Base-by-base conservation (phyloP, 2,113 vertebrate genomes). In the Forbesichthys agassizii region DNA sequence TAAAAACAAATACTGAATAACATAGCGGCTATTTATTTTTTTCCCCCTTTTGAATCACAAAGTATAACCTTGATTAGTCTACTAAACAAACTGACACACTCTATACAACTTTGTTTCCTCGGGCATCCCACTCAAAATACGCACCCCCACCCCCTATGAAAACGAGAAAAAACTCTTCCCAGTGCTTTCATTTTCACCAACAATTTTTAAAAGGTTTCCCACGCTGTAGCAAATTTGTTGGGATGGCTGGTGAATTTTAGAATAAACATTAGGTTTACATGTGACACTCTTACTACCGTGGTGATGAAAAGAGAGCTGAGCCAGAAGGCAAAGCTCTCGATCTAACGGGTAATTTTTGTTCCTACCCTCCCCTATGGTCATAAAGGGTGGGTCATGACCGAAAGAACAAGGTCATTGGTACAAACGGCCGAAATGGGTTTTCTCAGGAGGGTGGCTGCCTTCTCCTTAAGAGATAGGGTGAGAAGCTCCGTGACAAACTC, bases 61-160 rank as follows among this genome's bases (percentile, higher is more conserved):
- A 42, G 36, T 6, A 42, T 5, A 42, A 42, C 36, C 36, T 42
- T 8, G 36, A 5, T 42, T 42, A 8, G 4, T 7, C 7, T 42
- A 6, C 27, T 27, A 27, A 27, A 27, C 27, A 27, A 27, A 27
- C 27, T 27, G 27, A 27, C 27, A 27, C 27, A 27, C 27, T 27
- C 59, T 42, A 42, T 42, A 72, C 64, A 49, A 64, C 71, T 11
- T 11, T 4, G 63, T 73, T 88, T 88, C 82, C 88, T 89, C 82
- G 74, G 1, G 47, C 54, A 61, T 83, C 71, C 48, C 64, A 48
- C 16, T 59, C 72, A 42, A 42, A 1, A 42, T 8, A 42, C 36
- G 1, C 36, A 42, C 36, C 4, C 36, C 4, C 36, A 42, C 36
- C 4, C 36, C 36, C 0, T 8, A 42, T 42, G 36, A 5, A 42